Conservation (phyloP, 2,113 vertebrate genomes). For the Atractosteus spatula region DNA sequence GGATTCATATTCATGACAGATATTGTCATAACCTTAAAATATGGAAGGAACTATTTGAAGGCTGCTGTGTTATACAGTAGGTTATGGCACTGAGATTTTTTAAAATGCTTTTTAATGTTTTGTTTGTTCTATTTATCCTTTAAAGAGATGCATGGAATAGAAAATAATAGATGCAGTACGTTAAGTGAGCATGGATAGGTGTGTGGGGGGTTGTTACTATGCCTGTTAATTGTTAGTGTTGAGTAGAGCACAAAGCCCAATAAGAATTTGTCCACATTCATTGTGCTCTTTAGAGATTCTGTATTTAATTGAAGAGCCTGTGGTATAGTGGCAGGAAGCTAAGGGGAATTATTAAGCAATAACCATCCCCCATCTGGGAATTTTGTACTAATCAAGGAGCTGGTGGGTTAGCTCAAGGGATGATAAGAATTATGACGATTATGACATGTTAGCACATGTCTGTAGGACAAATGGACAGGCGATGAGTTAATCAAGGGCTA, state of each 20-base stretch:
- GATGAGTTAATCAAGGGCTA: slow-evolving; percentile 91
- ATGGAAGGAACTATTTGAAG: slow-evolving; percentile 15
- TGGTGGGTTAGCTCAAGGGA: slow-evolving; percentile 75
- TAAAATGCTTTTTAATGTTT: background rate
- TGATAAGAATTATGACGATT: slow-evolving; percentile 89
- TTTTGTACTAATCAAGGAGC: slow-evolving; percentile 84
- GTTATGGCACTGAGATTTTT: slow-evolving; percentile 32
- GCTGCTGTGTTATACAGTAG: slow-evolving; percentile 9
- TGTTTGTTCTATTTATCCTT: background rate
- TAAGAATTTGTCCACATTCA: slow-evolving; percentile 70
- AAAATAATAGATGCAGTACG: background rate
- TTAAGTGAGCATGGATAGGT: background rate
- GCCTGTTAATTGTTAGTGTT: slow-evolving; percentile 2
- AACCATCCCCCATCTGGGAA: slow-evolving; percentile 82
- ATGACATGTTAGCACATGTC: slow-evolving; percentile 95
- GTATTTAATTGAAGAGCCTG: slow-evolving; percentile 80
- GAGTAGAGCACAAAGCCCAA: slow-evolving; percentile 56
- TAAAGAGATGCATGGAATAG: background rate
- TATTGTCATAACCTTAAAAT: slow-evolving; percentile 49
- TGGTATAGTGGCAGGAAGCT: slow-evolving; percentile 74
- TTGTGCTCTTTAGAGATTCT: slow-evolving; percentile 73
- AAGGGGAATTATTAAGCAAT: slow-evolving; percentile 85
- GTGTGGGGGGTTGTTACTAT: background rate
- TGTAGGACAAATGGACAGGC: slow-evolving; percentile 85
- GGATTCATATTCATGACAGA: slow-evolving; percentile 50